Percentiles rank a stretch among this genome's conserved stretches.
These are phyloP conservation scores for Sphenopsis melanotis DNA, from an alignment of 2,797 vertebrate genomes.

Conservation along the genomic window DNA sequence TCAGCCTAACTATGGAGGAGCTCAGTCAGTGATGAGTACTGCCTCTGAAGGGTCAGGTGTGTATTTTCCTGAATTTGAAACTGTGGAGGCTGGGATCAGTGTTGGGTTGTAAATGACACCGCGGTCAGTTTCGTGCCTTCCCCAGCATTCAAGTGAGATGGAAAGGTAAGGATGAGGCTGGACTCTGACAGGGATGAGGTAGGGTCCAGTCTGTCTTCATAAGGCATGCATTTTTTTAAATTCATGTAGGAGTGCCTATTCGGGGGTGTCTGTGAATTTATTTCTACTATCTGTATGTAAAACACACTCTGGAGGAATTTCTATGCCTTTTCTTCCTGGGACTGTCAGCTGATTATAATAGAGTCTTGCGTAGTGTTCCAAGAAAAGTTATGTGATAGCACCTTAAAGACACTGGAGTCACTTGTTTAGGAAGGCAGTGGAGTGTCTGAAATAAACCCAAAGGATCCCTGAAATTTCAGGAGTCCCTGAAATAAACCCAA, in stretches of 20 bases:
- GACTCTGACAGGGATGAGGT: not conserved
- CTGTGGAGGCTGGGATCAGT: not conserved
- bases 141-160: not conserved
- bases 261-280: not conserved
- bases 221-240: accelerated
- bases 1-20: accelerated
- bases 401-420: not conserved
- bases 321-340: not conserved
- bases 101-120: not conserved
- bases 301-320: not conserved
- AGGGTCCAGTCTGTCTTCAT: not conserved
- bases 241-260: not conserved
- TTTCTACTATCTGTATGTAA: not conserved
- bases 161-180: not conserved
- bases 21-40: not conserved
- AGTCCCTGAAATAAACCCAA: not conserved
- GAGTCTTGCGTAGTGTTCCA: not conserved
- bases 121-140: not conserved
- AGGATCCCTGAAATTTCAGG: not conserved
- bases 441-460: not conserved
- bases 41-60: not conserved
- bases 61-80: not conserved
- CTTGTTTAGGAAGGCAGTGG: not conserved
- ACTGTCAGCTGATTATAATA: no score
- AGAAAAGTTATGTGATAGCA: not conserved